Evolutionary conservation across 2,113 vertebrate species (phyloP), one percentile per base, ranked within the genome.

Genomic region (Phycodurus eques): DNA sequence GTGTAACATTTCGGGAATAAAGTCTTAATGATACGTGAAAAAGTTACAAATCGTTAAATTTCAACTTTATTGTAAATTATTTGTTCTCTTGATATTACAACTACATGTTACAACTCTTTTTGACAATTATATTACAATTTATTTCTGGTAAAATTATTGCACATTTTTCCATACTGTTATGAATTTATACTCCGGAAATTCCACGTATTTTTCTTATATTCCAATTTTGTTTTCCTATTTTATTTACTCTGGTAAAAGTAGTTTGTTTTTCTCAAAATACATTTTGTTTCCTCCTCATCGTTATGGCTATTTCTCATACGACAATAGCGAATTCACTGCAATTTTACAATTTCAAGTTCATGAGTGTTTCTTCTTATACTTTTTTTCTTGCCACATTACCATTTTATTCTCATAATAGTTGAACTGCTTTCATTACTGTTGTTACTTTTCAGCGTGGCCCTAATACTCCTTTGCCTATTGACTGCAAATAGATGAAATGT

Each of bases 401-500:
- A 22, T 42, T 43, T 44, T 22, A 9, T 53, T 53, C 66, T 19
- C 47, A n/a, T 13, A 10, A 74, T 67, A 79, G 76, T 33, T 42
- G 53, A 20, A 47, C 15, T 63, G 42, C 62, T 73, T 39, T 67
- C 20, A 4, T 44, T n/a, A 17, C 31, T 2, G 11, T 42, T 47
- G 6, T 33, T 8, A 46, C 11, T 19, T 39, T 51, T 39, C 57
- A 31, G 20, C 59, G 10, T 69, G 43, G 53, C 31, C 49, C n/a
- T 43, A 31, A 67, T 54, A 63, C 70, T 73, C 74, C 83, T 78
- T 73, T 57, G 81, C 85, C 84, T 79, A 68, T 74, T 79, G 88
- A 85, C 86, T 82, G 80, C 80, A 85, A 86, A 76, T 44, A 66
- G 61, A 80, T 77, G 70, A 81, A 80, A 53, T 77, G 57, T 71